Base-by-base conservation (phyloP, 2,888 invertebrate genomes). In the Pterobdella sp. region DNA sequence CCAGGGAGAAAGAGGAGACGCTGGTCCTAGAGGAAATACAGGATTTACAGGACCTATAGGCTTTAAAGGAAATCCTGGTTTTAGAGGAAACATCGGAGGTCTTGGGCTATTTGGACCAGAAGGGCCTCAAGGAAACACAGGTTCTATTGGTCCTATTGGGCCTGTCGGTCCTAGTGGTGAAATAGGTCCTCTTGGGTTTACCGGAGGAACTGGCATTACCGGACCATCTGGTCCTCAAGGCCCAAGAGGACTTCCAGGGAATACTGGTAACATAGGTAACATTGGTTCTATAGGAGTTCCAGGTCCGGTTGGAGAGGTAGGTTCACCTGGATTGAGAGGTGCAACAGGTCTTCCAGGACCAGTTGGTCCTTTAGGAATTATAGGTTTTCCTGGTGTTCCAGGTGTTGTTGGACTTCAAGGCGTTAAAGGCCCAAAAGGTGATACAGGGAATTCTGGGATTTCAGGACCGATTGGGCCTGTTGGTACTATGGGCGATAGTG, bases 331-430 rank as follows among this genome's bases (percentile, higher is more conserved):
- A 2, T 36, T 52, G 7, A 26, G 18, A 37, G 76, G 76, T 22
- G 36, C 60, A 18, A 26, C 66, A 3, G 72, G 71, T 1, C 79
- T 79, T 70, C 71, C 73, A 1, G 73, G 77, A 0, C 79, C 79
- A 56, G 73, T 74, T 26, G 75, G 75, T 64, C 36, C 68, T 0
- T 26, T 49, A 29, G 75, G 75, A 32, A 63, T 67, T 26, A 37
- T 37, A n/a, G 75, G 75, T 2, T n/a, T 49, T 52, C 32, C 26
- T 29, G 74, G 74, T 29, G 26, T 10, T 4, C 68, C 22, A 10
- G 73, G 73, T 26, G 29, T 35, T 4, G 42, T 68, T 18, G 74
- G 74, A 65, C n/a, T n/a, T 37, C 37, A 35, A 14, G 74, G 74
- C 26, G 14, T 35, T 26, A 34, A 65, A 18, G 77, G 78, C 26